Conservation (phyloP, 2,888 invertebrate genomes). For the Calephelis perditalis region DNA sequence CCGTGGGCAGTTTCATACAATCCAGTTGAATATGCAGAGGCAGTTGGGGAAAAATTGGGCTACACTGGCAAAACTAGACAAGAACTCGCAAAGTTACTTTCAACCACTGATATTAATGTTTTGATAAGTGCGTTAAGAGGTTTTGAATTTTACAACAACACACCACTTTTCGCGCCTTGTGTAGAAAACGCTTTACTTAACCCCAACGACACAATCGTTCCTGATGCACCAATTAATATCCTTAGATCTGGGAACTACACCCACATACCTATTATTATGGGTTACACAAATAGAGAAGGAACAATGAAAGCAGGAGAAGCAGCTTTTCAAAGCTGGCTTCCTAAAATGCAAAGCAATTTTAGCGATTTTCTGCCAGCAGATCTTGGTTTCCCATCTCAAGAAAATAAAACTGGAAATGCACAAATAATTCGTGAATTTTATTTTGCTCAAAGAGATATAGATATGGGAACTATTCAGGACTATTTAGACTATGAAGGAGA, state of each 20-base stretch:
- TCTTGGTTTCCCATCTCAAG: conserved; percentile 37
- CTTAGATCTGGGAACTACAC: conserved; percentile 49
- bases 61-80: conserved; percentile 40
- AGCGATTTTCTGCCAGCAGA: conserved; percentile 55
- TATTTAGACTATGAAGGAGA: conserved; percentile 62
- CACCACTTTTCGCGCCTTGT: conserved; percentile 62
- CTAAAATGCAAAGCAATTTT: conserved; percentile 54
- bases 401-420: conserved; percentile 31
- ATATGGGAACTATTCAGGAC: conserved; percentile 51
- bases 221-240: conserved; percentile 50
- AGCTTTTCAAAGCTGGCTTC: conserved; percentile 42
- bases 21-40: conserved; percentile 50
- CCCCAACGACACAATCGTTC: conserved; percentile 44
- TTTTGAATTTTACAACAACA: conserved; percentile 51
- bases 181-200: conserved; percentile 45
- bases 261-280: conserved; percentile 55
- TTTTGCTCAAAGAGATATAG: conserved; percentile 42
- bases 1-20: conserved; percentile 66
- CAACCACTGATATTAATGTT: conserved; percentile 39
- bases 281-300: conserved; percentile 57
- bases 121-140: conserved; percentile 40
- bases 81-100: conserved; percentile 45
- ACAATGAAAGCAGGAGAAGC: conserved; percentile 52
- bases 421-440: conserved; percentile 47
- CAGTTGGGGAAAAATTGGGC: conserved; percentile 44